phyloP scores from a whole-genome alignment of 2,113 vertebrate genomes.

The Psilopogon haemacephalus region DNA sequence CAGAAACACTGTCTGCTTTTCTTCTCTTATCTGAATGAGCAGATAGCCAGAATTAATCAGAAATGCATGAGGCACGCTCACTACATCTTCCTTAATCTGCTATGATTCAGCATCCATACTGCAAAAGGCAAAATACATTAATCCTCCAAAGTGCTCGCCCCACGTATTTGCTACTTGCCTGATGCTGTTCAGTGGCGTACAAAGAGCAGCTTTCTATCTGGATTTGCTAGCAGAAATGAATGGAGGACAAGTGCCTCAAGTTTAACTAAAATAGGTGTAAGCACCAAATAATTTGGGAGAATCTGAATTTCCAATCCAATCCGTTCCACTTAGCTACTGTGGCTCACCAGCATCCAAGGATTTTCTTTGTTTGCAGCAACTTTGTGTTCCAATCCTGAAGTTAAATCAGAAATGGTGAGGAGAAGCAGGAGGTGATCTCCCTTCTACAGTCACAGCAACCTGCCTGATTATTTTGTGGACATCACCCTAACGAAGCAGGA shows the following conservation, averaged over 20 bases:
- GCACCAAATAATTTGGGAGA: not conserved
- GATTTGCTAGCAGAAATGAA: not conserved
- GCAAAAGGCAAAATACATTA: not conserved
- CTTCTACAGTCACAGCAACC: not conserved
- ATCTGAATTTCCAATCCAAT: not conserved
- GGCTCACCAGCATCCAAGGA: not conserved
- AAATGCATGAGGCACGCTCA: not conserved
- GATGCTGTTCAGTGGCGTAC: not conserved
- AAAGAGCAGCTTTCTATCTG: not conserved
- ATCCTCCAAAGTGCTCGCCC: not conserved
- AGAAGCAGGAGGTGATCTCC: not conserved
- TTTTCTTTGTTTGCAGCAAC: not conserved
- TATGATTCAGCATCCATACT: not conserved
- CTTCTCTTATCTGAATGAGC: not conserved
- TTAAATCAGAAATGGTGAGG: not conserved
- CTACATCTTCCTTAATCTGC: not conserved
- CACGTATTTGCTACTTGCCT: not conserved
- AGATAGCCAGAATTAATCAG: not conserved
- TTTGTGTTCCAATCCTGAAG: not conserved
- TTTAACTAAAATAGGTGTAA: not conserved
- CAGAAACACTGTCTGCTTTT: slow-evolving; percentile 4
- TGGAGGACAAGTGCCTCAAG: not conserved
- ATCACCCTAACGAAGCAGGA: not conserved
- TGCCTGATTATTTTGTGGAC: not conserved
- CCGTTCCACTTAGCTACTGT: not conserved